Evolutionary conservation across 1,140 invertebrate species (phyloP), one percentile per base, ranked within the genome.

Genomic region (Armadillidium nasatum): DNA sequence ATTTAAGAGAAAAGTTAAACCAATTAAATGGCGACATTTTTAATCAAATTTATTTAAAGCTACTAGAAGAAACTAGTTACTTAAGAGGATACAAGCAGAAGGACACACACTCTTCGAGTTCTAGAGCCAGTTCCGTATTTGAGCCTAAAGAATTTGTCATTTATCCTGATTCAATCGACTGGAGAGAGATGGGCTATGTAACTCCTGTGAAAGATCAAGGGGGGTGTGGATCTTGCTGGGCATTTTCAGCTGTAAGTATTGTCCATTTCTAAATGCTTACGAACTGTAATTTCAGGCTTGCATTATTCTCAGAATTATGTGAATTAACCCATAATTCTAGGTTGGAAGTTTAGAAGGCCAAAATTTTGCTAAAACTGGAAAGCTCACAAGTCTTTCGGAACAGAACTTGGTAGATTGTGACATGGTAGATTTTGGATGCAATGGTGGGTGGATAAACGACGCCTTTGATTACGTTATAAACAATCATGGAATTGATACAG

Each of bases 331-430:
- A 33, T 33, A 6, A 33, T 33, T 33, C 6, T 92, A 94, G 10
- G 87, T 91, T 50, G 90, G 90, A 73, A 88, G 90, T 7, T 89
- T 71, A 43, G 69, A 71, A 13, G 15, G 22, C 3, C 60, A 66
- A 22, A 22, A 13, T 7, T 23, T 71, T 22, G 11, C 44, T 7
- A 15, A 71, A 22, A 71, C 15, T 2, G 1, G 23, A 11, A 72
- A 7, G 7, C 71, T 72, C 19, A 46, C 21, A 19, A 46, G 10
- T 44, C 43, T 72, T 15, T 72, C 71, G 6, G 19, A 44, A 9
- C 71, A 72, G 43, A 44, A 72, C 44, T 46, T 72, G 43, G 43
- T 72, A 21, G 71, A 72, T 46, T 72, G 71, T 33, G 45, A 21
- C 0, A 4, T 0, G 0, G 0, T 72, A 19, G 54, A 10, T 33